Evolutionary conservation across 2,113 vertebrate species (phyloP).

Genomic region (Marcusenius ussheri): DNA sequence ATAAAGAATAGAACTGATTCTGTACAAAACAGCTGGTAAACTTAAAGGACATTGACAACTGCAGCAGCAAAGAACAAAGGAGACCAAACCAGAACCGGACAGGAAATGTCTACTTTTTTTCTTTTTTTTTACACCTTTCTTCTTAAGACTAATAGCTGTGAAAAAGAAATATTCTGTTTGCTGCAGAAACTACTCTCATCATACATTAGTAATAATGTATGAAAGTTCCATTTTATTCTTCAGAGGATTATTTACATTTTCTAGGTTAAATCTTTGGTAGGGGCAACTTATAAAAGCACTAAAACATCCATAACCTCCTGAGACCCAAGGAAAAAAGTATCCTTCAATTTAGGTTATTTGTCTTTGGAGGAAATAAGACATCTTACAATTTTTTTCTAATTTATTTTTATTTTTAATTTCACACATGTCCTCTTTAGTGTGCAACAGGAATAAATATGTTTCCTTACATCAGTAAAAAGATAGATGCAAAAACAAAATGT

Average conservation of each 20-base stretch:
- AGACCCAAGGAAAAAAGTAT: too few species aligned
- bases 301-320: background rate
- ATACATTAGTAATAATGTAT: background rate
- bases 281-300: background rate
- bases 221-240: background rate
- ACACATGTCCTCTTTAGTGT: too few species aligned
- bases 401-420: too few species aligned
- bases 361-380: too few species aligned
- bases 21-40: background rate
- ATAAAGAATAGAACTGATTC: background rate
- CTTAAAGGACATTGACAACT: background rate
- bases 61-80: too few species aligned
- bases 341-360: too few species aligned
- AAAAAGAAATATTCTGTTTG: background rate
- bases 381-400: too few species aligned
- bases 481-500: too few species aligned
- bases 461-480: too few species aligned
- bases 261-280: background rate
- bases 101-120: background rate
- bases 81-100: background rate
- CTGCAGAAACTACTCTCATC: background rate
- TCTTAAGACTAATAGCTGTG: background rate
- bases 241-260: background rate
- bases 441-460: too few species aligned
- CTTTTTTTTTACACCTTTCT: too few species aligned